phyloP scores from a whole-genome alignment of 2,113 vertebrate genomes.

The Cyrtonyx montezumae region DNA sequence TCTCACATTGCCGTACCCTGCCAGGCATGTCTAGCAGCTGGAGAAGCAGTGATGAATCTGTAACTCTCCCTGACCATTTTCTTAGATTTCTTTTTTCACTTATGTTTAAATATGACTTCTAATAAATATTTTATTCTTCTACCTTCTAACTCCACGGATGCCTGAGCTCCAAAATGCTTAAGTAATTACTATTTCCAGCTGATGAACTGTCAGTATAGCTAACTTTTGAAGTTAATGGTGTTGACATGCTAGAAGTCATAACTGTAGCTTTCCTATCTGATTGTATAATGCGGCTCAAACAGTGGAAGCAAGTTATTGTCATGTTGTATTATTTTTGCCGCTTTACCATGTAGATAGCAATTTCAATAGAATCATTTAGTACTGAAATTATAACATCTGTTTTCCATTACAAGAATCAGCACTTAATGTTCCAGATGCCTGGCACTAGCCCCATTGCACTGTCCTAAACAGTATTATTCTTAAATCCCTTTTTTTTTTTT shows the following conservation, averaged over 20 bases:
- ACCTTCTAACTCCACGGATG: not conserved
- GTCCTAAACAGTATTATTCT: not conserved
- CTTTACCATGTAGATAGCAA: not conserved
- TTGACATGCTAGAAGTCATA: not conserved
- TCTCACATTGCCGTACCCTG: not conserved
- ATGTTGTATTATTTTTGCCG: not conserved
- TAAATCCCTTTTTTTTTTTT: constrained; percentile 39
- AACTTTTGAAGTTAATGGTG: not conserved
- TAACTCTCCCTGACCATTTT: not conserved
- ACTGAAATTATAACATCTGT: constrained; percentile 51
- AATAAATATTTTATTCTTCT: not conserved
- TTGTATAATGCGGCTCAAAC: not conserved
- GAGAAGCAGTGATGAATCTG: not conserved
- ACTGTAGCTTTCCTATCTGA: not conserved
- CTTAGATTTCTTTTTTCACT: not conserved
- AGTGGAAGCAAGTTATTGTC: not conserved
- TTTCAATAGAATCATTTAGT: not conserved
- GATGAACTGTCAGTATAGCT: not conserved
- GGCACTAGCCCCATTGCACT: constrained; percentile 22
- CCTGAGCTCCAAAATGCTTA: not conserved
- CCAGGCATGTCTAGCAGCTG: not conserved
- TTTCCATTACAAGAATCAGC: constrained; percentile 53
- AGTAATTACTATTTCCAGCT: not conserved
- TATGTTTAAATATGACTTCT: not conserved
- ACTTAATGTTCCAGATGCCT: constrained; percentile 13